phyloP scores from a whole-genome alignment of 35 echinoderm and acorn worm genomes.

The Lytechinus pictus region DNA sequence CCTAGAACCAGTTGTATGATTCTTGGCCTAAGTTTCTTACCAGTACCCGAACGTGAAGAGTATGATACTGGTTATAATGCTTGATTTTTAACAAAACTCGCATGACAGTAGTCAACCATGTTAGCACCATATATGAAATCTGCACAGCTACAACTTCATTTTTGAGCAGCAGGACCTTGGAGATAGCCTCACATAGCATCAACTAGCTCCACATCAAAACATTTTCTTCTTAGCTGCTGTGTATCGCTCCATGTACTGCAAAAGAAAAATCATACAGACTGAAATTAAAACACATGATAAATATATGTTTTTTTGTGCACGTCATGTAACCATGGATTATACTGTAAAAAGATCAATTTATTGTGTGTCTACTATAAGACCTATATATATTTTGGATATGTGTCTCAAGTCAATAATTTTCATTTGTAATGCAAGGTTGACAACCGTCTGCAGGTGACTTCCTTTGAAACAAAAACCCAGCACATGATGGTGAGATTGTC shows the following conservation, averaged over 20 bases:
- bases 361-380: too few species aligned
- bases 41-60: background rate
- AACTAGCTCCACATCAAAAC: constrained; percentile 59
- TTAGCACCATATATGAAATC: background rate
- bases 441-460: background rate
- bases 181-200: background rate
- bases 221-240: constrained; percentile 91
- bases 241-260: constrained; percentile 89
- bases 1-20: too few species aligned
- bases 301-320: too few species aligned
- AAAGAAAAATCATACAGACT: constrained; percentile 30
- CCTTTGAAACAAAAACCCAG: background rate
- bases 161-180: background rate
- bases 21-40: too few species aligned
- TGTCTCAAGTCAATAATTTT: too few species aligned
- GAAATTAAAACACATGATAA: background rate
- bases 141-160: background rate
- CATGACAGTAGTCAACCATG: background rate
- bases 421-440: too few species aligned
- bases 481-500: background rate
- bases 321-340: too few species aligned
- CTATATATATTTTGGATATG: too few species aligned
- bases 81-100: background rate
- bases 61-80: background rate
- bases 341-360: too few species aligned